A percentile compares a stretch with the other conserved stretches of the same genome.
These are phyloP conservation scores for Ageneiosus marmoratus DNA, from an alignment of 2,113 vertebrate genomes.

Conservation along the genomic window DNA sequence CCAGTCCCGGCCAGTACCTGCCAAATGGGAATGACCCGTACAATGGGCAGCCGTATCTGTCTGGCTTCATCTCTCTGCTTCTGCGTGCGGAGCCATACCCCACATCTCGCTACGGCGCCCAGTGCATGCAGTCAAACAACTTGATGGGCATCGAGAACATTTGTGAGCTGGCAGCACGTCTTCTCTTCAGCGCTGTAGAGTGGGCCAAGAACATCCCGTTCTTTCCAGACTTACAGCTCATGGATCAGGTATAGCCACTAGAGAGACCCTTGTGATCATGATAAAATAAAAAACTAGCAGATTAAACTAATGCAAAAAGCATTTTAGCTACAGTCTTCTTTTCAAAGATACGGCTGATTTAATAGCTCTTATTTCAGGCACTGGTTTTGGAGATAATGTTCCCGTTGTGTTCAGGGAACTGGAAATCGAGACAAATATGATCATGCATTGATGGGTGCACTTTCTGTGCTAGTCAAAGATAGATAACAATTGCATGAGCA, in stretches of 20 bases:
- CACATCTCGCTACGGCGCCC: conserved; percentile 80
- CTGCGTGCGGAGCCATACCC: conserved; percentile 84
- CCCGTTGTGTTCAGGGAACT: not conserved
- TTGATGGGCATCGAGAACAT: conserved; percentile 86
- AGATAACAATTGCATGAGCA: conserved; percentile 11
- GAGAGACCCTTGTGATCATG: not conserved
- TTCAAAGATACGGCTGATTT: not conserved
- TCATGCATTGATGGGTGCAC: not conserved
- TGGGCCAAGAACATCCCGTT: conserved; percentile 90
- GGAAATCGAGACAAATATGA: conserved; percentile 29
- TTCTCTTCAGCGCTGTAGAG: conserved; percentile 85
- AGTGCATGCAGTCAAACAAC: conserved; percentile 83
- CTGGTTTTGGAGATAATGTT: conserved; percentile 20
- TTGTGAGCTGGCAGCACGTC: conserved; percentile 83
- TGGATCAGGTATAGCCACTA: conserved; percentile 74
- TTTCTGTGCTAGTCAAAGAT: conserved; percentile 1
- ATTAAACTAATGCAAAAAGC: not conserved
- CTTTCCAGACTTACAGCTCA: conserved; percentile 83
- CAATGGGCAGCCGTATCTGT: conserved; percentile 79
- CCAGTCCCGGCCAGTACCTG: conserved; percentile 79
- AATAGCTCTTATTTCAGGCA: not conserved
- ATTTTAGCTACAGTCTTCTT: conserved; percentile 10
- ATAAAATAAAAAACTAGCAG: not conserved
- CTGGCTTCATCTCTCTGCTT: conserved; percentile 82
- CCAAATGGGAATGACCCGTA: conserved; percentile 76